Conservation (phyloP, 2,113 vertebrate genomes). For the Octodon degus region DNA sequence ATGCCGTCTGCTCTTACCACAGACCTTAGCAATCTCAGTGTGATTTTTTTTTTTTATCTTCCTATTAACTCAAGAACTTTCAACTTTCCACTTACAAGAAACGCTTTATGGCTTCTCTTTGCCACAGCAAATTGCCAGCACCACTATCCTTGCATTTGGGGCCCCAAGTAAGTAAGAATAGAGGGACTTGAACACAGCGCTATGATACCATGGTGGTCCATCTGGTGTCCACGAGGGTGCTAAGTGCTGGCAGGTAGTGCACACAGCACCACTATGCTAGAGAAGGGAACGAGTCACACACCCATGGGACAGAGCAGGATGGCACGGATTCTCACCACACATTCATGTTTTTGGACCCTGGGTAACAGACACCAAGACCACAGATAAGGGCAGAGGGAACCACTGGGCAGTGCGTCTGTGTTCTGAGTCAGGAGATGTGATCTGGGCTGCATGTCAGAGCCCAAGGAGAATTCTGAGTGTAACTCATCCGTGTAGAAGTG, state of each 20-base stretch:
- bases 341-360: background rate
- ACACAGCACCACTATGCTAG: background rate
- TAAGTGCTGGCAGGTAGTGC: background rate
- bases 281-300: background rate
- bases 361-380: background rate
- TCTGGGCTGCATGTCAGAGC: background rate
- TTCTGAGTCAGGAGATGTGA: constrained; percentile 26
- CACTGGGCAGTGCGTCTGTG: background rate
- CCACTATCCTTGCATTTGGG: background rate
- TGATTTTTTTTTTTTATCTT: background rate
- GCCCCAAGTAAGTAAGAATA: background rate
- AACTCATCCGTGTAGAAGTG: rapidly evolving
- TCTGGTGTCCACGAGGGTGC: background rate
- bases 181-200: background rate
- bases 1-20: background rate
- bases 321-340: background rate
- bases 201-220: background rate
- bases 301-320: background rate
- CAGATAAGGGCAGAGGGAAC: background rate
- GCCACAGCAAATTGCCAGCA: no score
- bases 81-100: background rate
- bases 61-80: background rate
- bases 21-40: background rate
- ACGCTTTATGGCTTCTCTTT: background rate
- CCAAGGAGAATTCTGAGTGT: background rate